Base-by-base conservation (phyloP, 2,888 invertebrate genomes). In the Pseudolycoriella hygida region DNA sequence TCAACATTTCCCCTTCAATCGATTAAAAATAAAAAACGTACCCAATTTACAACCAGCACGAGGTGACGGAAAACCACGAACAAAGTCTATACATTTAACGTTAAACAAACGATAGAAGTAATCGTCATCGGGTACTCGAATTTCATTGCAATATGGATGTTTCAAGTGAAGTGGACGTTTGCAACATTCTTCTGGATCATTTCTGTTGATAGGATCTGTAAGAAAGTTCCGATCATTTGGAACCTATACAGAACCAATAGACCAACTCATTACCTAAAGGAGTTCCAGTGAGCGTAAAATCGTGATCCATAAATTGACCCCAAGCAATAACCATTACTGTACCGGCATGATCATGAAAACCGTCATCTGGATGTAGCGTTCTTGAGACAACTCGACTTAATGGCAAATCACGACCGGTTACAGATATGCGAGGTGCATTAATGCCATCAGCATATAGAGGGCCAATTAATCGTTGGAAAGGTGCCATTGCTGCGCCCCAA, bases 241-340 rank as follows among this genome's bases (percentile, higher is more conserved):
- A 11, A 10, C 30, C 11, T 10, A 30, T 30, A 10, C 8, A 34
- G 3, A 4, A 34, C 15, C 34, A 34, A 34, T 37, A 37, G 3
- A 12, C 12, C 17, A 37, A 19, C 10, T 25, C 14, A 67, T 66
- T 69, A 88, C 88, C 88, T 50, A 89, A 69, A 39, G 89, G 87
- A 19, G 88, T 89, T 52, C 76, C 89, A 46, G 88, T 88, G 34
- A 89, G 72, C 4, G 89, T 89, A 56, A 85, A 86, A 64, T 90
- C 90, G 69, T 92, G 90, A 66, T 90, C 90, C 78, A 90, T 87
- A 67, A 90, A 89, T 67, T 90, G 90, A 54, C 90, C 90, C 90
- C 90, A 92, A 46, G 89, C 88, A 54, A 86, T 84, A 42, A 90
- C 80, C 83, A 90, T 86, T 55, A 89, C 87, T 25, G 90, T 90